phyloP scores from a whole-genome alignment of 2,888 invertebrate genomes.

The Nymphalis urticae region DNA sequence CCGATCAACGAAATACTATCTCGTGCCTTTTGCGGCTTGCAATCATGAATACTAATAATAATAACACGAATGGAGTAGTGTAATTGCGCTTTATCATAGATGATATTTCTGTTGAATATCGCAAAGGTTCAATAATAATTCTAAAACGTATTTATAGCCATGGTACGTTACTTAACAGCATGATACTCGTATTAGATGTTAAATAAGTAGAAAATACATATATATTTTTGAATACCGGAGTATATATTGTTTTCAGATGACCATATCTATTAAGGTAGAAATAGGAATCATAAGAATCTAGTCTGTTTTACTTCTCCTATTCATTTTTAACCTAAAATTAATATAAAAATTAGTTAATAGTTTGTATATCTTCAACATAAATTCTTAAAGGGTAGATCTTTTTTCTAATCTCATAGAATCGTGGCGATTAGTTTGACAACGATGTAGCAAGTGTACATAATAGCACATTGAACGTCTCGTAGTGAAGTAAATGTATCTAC shows the following conservation, averaged over 20 bases:
- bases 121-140: not conserved
- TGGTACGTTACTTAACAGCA: not conserved
- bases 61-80: too few species aligned
- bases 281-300: not conserved
- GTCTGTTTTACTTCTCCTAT: not conserved
- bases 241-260: constrained; percentile 6
- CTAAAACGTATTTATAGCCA: not conserved
- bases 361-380: too few species aligned
- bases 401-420: too few species aligned
- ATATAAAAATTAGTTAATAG: not conserved
- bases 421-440: too few species aligned
- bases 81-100: not conserved
- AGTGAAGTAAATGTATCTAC: not conserved
- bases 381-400: too few species aligned
- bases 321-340: not conserved
- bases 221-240: constrained; percentile 8
- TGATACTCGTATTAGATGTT: not conserved
- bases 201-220: not conserved
- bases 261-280: not conserved
- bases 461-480: not conserved
- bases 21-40: constrained; percentile 6
- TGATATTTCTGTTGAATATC: not conserved
- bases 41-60: not conserved
- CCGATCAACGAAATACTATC: too few species aligned
- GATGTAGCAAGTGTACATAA: not conserved